phyloP scores from a whole-genome alignment of 1,140 invertebrate genomes.

The Drosophila eugracilis region DNA sequence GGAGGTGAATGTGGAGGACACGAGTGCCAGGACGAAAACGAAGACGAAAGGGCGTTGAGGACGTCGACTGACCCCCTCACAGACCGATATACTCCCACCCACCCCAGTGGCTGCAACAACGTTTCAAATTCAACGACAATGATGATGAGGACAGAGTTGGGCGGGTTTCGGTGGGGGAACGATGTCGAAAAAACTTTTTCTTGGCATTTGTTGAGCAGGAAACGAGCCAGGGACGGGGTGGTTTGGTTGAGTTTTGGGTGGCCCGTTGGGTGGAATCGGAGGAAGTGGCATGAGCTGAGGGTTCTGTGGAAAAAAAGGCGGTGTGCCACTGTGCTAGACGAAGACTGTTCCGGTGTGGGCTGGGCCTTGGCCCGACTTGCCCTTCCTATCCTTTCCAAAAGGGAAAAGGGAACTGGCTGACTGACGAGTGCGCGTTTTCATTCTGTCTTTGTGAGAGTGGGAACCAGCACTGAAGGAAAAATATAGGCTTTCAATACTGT shows the following conservation, averaged over 20 bases:
- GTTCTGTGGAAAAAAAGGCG: constrained; percentile 53
- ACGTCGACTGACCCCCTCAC: constrained; percentile 51
- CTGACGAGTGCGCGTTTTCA: constrained; percentile 75
- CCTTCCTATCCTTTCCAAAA: constrained; percentile 46
- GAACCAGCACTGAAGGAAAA: constrained; percentile 5
- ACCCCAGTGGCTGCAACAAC: constrained; percentile 69
- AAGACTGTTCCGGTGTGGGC: constrained; percentile 27
- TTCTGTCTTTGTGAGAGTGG: constrained; percentile 31
- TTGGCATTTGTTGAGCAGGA: constrained; percentile 83
- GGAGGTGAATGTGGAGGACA: constrained; percentile 9
- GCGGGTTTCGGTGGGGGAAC: constrained; percentile 16
- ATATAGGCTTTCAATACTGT: not conserved
- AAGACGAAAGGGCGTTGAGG: constrained; percentile 46
- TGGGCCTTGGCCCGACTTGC: constrained; percentile 53
- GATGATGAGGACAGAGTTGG: constrained; percentile 59
- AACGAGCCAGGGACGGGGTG: constrained; percentile 45
- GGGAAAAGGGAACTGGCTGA: constrained; percentile 54
- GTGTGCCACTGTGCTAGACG: constrained; percentile 58
- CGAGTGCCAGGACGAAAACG: constrained; percentile 19
- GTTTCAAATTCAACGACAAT: constrained; percentile 82
- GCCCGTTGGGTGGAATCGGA: constrained; percentile 2
- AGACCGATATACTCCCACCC: constrained; percentile 39
- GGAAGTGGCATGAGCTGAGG: constrained; percentile 8
- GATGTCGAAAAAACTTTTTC: constrained; percentile 73
- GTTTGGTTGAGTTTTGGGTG: constrained; percentile 9